phyloP scores from a whole-genome alignment of 2,888 invertebrate species.

The Trichopria drosophilae region DNA sequence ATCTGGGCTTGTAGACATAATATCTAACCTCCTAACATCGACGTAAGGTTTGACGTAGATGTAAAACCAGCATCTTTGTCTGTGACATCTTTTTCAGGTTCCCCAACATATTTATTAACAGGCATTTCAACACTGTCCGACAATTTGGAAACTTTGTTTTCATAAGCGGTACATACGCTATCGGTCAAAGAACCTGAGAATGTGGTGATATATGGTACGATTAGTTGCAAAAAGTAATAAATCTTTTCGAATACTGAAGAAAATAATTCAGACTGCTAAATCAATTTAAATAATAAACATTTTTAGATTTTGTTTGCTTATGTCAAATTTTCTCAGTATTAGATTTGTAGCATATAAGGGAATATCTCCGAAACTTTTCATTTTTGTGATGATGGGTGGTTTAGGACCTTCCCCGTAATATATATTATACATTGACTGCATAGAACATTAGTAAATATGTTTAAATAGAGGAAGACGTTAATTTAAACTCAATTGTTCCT shows the following conservation, averaged over 20 bases:
- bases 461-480: too few relatives aligned
- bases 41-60: constrained; percentile 49
- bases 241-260: not conserved
- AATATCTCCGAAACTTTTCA: too few relatives aligned
- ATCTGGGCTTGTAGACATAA: not conserved
- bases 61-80: constrained; percentile 36
- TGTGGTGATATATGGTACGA: constrained; percentile 17
- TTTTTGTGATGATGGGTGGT: too few relatives aligned
- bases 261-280: constrained; percentile 4
- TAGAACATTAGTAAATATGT: too few relatives aligned
- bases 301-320: constrained; percentile 11
- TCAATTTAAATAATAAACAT: not conserved
- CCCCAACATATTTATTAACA: constrained; percentile 33
- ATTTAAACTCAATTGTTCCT: too few relatives aligned
- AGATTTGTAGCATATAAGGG: too few relatives aligned
- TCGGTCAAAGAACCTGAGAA: constrained; percentile 63
- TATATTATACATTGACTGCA: too few relatives aligned
- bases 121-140: constrained; percentile 38
- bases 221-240: not conserved
- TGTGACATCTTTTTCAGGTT: constrained; percentile 34
- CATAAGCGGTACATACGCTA: constrained; percentile 66
- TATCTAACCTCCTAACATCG: constrained; percentile 60
- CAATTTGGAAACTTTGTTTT: constrained; percentile 51
- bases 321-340: too few relatives aligned
- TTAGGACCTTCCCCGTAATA: too few relatives aligned